Percentiles rank a stretch among this genome's conserved stretches.
phyloP scores from a whole-genome alignment of 2,888 invertebrate genomes.

The Agonopterix subpropinquella region DNA sequence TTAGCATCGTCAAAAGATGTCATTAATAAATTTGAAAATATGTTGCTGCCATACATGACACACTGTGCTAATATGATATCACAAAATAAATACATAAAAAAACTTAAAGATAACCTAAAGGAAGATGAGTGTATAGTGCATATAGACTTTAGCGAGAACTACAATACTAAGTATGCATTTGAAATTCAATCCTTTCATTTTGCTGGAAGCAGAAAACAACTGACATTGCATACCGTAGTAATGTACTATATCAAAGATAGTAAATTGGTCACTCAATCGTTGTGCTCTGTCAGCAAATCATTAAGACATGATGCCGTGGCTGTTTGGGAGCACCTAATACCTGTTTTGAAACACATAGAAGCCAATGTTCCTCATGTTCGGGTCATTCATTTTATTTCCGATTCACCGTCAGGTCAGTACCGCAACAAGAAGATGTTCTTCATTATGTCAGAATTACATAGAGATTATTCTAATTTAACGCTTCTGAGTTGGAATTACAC shows the following conservation, averaged over 20 bases:
- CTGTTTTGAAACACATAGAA: neutral
- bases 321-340: neutral
- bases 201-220: neutral
- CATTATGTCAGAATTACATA: neutral
- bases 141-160: neutral
- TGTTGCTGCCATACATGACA: neutral
- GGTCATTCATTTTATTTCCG: neutral
- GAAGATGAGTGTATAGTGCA: neutral
- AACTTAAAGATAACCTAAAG: neutral
- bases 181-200: too few species aligned
- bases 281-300: neutral
- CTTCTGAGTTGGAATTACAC: conserved; percentile 19
- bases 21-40: neutral
- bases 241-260: neutral
- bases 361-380: neutral
- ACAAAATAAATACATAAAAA: too few species aligned
- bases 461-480: neutral
- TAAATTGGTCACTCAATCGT: neutral
- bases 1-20: neutral
- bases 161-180: too few species aligned
- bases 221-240: neutral
- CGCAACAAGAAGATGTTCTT: neutral
- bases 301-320: neutral
- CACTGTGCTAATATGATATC: neutral
- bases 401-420: neutral